Evolutionary conservation across 2,113 vertebrate species (phyloP).

Genomic region (Rhineura floridana): DNA sequence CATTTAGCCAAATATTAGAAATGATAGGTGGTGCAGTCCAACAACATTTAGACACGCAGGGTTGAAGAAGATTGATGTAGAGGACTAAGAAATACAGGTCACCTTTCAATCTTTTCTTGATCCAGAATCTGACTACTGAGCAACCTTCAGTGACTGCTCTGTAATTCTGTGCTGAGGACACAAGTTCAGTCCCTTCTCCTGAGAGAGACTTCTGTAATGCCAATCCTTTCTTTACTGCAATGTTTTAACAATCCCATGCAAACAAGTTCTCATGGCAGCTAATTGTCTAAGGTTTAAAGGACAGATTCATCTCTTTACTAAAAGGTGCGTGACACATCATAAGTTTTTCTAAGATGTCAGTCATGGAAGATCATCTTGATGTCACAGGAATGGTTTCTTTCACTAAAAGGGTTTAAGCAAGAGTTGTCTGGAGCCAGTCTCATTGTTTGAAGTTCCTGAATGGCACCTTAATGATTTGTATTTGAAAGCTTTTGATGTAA

Average conservation of each 20-base stretch:
- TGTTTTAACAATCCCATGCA: not conserved
- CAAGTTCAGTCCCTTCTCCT: not conserved
- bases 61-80: not conserved
- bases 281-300: constrained; percentile 26
- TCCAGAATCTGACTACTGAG: not conserved
- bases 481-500: constrained; percentile 24
- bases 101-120: not conserved
- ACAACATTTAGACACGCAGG: not conserved
- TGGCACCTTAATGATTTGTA: constrained; percentile 28
- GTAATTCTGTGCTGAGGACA: not conserved
- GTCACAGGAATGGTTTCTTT: constrained; percentile 27
- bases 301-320: constrained; percentile 1
- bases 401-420: constrained; percentile 31
- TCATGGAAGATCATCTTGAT: constrained; percentile 24
- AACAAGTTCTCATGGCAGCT: constrained; percentile 25
- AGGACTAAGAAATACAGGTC: not conserved
- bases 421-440: constrained; percentile 38
- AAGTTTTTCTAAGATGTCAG: constrained; percentile 27
- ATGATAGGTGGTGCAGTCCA: not conserved
- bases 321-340: constrained; percentile 21
- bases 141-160: not conserved
- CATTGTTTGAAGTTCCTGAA: constrained; percentile 50
- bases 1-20: no score
- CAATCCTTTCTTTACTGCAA: constrained; percentile 4
- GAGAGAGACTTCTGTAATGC: constrained; percentile 11